These are phyloP conservation scores for Helleia helle DNA, from an alignment of 2,888 invertebrate species.

Conservation along the genomic window DNA sequence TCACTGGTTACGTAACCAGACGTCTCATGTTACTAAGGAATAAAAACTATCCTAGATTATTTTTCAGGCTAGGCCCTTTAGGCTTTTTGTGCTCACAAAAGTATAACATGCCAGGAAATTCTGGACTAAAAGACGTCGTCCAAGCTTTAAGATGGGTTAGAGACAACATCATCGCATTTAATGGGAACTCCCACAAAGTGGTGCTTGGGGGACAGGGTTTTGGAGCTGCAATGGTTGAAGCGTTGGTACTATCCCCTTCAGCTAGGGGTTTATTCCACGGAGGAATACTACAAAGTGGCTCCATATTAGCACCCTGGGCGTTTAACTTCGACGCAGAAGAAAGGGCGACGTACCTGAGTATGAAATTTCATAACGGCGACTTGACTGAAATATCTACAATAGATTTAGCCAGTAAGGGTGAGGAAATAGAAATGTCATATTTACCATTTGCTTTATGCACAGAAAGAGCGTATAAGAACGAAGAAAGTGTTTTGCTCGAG, in stretches of 20 bases:
- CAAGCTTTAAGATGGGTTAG: conserved; percentile 52
- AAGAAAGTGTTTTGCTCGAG: conserved; percentile 42
- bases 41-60: too few relatives aligned
- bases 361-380: conserved; percentile 23
- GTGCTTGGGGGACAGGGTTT: conserved; percentile 52
- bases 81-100: conserved; percentile 51
- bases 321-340: conserved; percentile 52
- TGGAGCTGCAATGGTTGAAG: conserved; percentile 55
- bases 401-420: conserved; percentile 33
- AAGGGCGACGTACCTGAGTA: conserved; percentile 32
- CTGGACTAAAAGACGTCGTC: conserved; percentile 51
- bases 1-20: background rate
- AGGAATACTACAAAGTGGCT: conserved; percentile 56
- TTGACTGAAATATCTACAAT: conserved; percentile 28
- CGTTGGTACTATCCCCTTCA: conserved; percentile 39
- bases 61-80: conserved; percentile 41
- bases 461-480: conserved; percentile 40
- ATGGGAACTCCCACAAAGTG: conserved; percentile 49
- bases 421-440: conserved; percentile 39
- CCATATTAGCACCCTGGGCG: conserved; percentile 49
- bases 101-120: conserved; percentile 52
- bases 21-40: too few relatives aligned
- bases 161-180: conserved; percentile 58
- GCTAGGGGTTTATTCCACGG: conserved; percentile 46
- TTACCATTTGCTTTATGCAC: conserved; percentile 52